A percentile compares a stretch with the other conserved stretches of the same genome.
These are phyloP conservation scores for Leptatherina wallacei DNA, from an alignment of 2,797 vertebrate genomes.

Conservation along the genomic window DNA sequence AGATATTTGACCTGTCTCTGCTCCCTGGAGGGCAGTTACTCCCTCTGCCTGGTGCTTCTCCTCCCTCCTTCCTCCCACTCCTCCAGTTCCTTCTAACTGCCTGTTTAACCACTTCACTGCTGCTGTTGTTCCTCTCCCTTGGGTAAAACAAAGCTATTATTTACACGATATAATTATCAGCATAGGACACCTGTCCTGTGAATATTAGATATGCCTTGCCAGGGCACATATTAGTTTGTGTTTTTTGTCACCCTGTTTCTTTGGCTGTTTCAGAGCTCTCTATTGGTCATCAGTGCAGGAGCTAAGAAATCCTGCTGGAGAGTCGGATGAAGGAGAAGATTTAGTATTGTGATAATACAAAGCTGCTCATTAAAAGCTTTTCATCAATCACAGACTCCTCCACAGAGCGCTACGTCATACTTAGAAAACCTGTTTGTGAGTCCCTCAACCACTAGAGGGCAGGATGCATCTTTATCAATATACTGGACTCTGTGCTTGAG, in stretches of 20 bases:
- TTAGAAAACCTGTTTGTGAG: conserved; percentile 19
- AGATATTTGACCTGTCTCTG: conserved; percentile 79
- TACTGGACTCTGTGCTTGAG: background rate
- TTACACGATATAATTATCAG: conserved; percentile 16
- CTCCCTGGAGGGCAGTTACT: conserved; percentile 73
- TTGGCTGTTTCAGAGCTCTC: conserved; percentile 55
- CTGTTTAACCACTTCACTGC: conserved; percentile 74
- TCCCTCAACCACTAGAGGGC: conserved; percentile 68
- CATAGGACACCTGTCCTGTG: conserved; percentile 2
- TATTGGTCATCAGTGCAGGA: conserved; percentile 24
- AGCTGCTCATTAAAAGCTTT: conserved; percentile 43
- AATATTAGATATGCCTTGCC: background rate
- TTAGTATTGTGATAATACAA: background rate
- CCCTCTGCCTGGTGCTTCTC: conserved; percentile 23
- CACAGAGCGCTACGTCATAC: conserved; percentile 23
- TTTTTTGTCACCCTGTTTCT: conserved; percentile 5
- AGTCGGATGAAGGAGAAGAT: conserved; percentile 29
- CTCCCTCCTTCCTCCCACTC: conserved; percentile 34
- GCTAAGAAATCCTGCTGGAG: conserved; percentile 4
- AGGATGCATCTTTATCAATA: conserved; percentile 30
- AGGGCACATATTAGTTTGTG: background rate
- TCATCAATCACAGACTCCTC: conserved; percentile 4
- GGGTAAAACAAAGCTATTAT: conserved; percentile 64
- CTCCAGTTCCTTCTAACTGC: conserved; percentile 58
- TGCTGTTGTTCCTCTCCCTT: conserved; percentile 75